Percentiles rank a stretch among this genome's conserved stretches.
These are phyloP conservation scores for Poeciliopsis turrubarensis DNA, from an alignment of 2,113 vertebrate species.

Conservation along the genomic window DNA sequence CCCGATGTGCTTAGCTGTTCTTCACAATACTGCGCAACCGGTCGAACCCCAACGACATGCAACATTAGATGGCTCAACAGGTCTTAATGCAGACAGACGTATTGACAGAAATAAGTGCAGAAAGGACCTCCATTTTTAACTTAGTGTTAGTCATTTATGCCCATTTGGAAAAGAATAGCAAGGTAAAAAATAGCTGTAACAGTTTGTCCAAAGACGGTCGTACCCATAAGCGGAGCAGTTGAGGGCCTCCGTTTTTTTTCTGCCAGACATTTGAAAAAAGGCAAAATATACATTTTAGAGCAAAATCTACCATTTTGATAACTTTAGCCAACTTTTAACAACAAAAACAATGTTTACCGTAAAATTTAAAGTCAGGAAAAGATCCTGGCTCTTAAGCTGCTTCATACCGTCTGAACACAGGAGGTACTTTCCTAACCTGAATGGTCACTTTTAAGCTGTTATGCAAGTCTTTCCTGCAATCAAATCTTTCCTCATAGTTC, in stretches of 20 bases:
- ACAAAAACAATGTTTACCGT: background rate
- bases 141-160: accelerated
- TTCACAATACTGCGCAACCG: background rate
- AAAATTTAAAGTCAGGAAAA: no score
- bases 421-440: background rate
- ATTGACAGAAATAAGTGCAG: background rate
- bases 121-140: accelerated
- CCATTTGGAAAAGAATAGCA: background rate
- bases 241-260: background rate
- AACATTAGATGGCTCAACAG: background rate
- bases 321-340: background rate
- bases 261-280: constrained; percentile 18
- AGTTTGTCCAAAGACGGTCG: background rate
- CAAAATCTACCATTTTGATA: accelerated
- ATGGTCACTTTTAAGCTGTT: background rate
- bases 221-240: constrained; percentile 36
- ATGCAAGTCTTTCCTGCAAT: background rate
- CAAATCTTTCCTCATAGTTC: accelerated
- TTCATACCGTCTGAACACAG: background rate
- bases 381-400: accelerated
- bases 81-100: accelerated
- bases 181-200: background rate
- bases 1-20: background rate
- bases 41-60: accelerated
- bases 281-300: background rate